Conservation (phyloP, 2,888 invertebrate species). For the Pseudococcus viburni region DNA sequence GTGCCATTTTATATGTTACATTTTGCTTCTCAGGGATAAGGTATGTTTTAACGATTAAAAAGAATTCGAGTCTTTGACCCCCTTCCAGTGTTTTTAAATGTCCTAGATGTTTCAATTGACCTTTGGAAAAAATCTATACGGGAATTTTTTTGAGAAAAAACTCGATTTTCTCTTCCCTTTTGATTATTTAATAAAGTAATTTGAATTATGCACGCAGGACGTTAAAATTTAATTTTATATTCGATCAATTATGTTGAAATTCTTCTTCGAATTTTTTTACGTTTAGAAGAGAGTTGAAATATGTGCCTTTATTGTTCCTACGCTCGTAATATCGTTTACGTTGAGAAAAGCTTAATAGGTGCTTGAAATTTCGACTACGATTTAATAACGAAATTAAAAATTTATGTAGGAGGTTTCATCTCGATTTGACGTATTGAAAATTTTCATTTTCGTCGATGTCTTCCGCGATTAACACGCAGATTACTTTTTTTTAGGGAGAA, state of each 20-base stretch:
- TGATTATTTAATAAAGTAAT: neutral
- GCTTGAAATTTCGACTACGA: neutral
- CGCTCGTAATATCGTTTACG: constrained; percentile 10
- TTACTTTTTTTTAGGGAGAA: neutral
- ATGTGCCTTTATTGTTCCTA: constrained; percentile 39
- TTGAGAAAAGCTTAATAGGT: neutral
- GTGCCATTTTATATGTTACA: constrained; percentile 56
- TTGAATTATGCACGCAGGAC: neutral
- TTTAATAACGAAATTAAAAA: neutral
- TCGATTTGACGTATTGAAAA: neutral
- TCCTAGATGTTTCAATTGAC: neutral
- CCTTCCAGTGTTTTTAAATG: constrained; percentile 11
- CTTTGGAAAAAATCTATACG: neutral
- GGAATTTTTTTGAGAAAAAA: neutral
- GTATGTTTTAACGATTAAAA: constrained; percentile 51
- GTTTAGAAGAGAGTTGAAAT: neutral
- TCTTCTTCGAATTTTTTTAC: neutral
- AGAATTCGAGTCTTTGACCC: neutral
- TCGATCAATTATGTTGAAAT: constrained; percentile 24
- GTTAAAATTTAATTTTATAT: neutral
- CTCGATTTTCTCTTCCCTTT: neutral
- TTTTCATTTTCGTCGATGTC: constrained; percentile 1
- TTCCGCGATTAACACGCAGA: neutral
- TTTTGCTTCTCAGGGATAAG: constrained; percentile 56
- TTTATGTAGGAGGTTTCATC: neutral